phyloP scores from a whole-genome alignment of 2,113 vertebrate genomes.

The Colinus virginianus region DNA sequence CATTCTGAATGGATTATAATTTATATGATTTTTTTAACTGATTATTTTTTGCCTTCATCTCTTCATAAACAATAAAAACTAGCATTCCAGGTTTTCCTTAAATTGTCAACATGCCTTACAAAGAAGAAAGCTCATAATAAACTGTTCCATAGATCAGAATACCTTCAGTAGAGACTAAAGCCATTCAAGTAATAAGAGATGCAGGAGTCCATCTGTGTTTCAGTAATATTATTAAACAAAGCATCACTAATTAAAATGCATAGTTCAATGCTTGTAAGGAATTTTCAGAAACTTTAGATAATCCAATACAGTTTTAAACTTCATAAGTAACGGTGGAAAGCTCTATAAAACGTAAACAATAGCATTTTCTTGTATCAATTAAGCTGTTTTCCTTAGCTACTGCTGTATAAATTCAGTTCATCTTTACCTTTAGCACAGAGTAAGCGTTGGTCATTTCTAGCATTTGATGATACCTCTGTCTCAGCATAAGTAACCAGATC shows the following conservation, averaged over 20 bases:
- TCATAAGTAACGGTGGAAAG: not conserved
- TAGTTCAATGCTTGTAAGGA: not conserved
- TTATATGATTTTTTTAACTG: not conserved
- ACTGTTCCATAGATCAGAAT: not conserved
- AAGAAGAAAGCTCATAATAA: not conserved
- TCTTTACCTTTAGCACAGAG: not conserved
- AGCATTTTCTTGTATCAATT: not conserved
- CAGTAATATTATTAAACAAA: not conserved
- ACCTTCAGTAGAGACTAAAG: not conserved
- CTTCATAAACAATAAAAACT: not conserved
- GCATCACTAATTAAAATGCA: not conserved
- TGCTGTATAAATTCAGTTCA: not conserved
- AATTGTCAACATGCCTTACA: not conserved
- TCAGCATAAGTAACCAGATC: not conserved
- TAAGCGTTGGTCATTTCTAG: fast-evolving
- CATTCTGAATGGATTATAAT: not conserved
- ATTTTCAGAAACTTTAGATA: not conserved
- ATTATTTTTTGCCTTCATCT: not conserved
- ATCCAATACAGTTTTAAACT: not conserved
- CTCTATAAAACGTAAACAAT: not conserved
- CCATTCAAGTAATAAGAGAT: not conserved
- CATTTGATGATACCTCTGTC: fast-evolving
- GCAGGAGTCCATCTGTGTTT: not conserved
- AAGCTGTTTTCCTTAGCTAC: not conserved
- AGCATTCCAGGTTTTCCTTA: not conserved